Base-by-base conservation (phyloP, 1,140 invertebrate species). In the Pachypeltis micranthus region DNA sequence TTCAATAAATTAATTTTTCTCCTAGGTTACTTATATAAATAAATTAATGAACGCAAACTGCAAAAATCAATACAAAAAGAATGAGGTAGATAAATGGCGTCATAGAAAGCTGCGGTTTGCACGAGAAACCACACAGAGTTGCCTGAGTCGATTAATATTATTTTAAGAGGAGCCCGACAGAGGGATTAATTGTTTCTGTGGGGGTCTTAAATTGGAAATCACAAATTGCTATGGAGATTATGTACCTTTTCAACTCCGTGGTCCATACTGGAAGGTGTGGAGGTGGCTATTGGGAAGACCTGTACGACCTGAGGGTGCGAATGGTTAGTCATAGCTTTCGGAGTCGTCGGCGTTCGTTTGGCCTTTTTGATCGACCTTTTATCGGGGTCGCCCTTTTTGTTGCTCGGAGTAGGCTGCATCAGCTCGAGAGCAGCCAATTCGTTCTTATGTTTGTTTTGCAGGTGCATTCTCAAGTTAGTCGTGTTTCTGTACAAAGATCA, bases 401-500 rank as follows among this genome's bases (percentile, higher is more conserved):
- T 61, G 55, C 56, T 62, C 2, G 64, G 64, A 24, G 62, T 23
- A 1, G 64, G 64, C 25, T 65, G 64, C 7, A 66, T 63, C 0
- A 74, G 63, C 69, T 80, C 79, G 2, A 80, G 62, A 57, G 78
- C 74, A 31, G 71, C 63, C 44, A 81, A 65, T 59, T 78, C 75
- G 39, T 75, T 74, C 0, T 74, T 68, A 70, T 84, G 82, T 25
- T 81, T 81, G 65, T 81, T 82, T 71, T 82, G 80, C 25, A 84
- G 71, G 69, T 84, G 82, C 70, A 83, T 82, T 31, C 80, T 71
- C 47, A 81, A 70, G 70, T 83, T 83, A 65, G 80, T 83, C 0
- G 82, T 84, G 65, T 84, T 84, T 24, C 80, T 59, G 29, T 51
- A 51, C 12, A 4, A n/a, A n/a, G n/a, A n/a, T n/a, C n/a, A n/a